Percentiles rank a stretch among this genome's conserved stretches.
phyloP scores from a whole-genome alignment of 1,140 invertebrate genomes.

The Apis laboriosa region DNA sequence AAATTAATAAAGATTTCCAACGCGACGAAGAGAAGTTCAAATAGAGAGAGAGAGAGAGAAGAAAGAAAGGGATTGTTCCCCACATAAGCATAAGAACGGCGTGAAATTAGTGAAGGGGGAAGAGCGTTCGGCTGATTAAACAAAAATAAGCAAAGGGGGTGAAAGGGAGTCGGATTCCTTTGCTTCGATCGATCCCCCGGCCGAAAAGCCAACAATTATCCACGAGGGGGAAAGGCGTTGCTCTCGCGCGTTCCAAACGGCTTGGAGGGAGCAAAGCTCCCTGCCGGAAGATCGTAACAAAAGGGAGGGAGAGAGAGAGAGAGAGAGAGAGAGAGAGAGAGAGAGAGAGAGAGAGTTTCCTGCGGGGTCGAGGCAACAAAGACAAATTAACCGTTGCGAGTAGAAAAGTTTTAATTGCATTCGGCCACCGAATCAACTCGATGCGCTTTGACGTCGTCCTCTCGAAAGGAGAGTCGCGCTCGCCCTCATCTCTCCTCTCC shows the following conservation, averaged over 20 bases:
- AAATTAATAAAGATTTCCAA: too few relatives aligned
- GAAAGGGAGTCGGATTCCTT: background rate
- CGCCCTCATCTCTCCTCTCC: slow-evolving; percentile 31
- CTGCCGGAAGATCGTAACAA: slow-evolving; percentile 52
- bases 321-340: background rate
- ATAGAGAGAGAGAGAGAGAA: too few relatives aligned
- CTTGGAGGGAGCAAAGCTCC: background rate
- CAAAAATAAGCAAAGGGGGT: background rate
- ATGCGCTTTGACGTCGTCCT: slow-evolving; percentile 45
- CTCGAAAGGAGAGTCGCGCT: background rate
- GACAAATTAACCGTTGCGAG: slow-evolving; percentile 74
- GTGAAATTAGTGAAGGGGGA: background rate
- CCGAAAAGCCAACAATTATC: background rate
- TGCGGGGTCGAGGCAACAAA: slow-evolving; percentile 62
- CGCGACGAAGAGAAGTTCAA: too few relatives aligned
- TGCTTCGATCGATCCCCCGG: background rate
- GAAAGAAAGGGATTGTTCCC: too few relatives aligned
- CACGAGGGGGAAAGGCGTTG: background rate
- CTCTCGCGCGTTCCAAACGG: background rate
- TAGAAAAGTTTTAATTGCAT: slow-evolving; percentile 79
- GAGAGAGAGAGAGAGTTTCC: background rate
- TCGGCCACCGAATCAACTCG: slow-evolving; percentile 49
- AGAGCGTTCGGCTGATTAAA: too few relatives aligned
- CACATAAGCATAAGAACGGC: background rate
- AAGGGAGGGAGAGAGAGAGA: background rate